phyloP scores from a whole-genome alignment of 2,888 invertebrate genomes.

The Cephus runcator region DNA sequence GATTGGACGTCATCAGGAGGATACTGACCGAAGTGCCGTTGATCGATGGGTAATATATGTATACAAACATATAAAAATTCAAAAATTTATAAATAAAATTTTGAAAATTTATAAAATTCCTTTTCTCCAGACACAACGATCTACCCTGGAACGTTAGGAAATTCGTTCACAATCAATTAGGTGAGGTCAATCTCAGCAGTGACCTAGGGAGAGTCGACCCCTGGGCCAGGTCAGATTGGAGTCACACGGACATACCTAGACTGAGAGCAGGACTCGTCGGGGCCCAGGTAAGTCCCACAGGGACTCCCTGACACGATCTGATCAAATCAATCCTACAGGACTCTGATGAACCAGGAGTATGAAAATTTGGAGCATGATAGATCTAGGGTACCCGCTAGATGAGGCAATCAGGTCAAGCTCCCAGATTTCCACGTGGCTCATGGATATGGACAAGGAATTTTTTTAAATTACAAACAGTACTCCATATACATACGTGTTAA shows the following conservation, averaged over 20 bases:
- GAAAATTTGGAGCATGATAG: too few species aligned
- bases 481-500: too few species aligned
- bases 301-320: too few species aligned
- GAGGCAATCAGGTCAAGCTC: too few species aligned
- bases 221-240: conserved; percentile 89
- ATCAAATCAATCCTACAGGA: too few species aligned
- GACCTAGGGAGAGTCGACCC: conserved; percentile 75
- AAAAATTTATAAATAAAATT: neutral
- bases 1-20: conserved; percentile 74
- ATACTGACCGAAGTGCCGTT: conserved; percentile 77
- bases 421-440: too few species aligned
- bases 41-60: conserved; percentile 76
- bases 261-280: conserved; percentile 85
- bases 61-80: too few species aligned
- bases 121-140: conserved; percentile 76
- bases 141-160: conserved; percentile 91
- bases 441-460: too few species aligned
- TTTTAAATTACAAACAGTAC: too few species aligned
- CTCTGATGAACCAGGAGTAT: too few species aligned
- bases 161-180: conserved; percentile 80
- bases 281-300: conserved; percentile 73
- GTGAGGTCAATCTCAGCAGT: conserved; percentile 63
- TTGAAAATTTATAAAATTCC: neutral
- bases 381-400: too few species aligned
- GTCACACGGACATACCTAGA: conserved; percentile 91